Evolutionary conservation across 2,888 invertebrate genomes (phyloP).

Genomic region (Drosophila parthenogenetica): DNA sequence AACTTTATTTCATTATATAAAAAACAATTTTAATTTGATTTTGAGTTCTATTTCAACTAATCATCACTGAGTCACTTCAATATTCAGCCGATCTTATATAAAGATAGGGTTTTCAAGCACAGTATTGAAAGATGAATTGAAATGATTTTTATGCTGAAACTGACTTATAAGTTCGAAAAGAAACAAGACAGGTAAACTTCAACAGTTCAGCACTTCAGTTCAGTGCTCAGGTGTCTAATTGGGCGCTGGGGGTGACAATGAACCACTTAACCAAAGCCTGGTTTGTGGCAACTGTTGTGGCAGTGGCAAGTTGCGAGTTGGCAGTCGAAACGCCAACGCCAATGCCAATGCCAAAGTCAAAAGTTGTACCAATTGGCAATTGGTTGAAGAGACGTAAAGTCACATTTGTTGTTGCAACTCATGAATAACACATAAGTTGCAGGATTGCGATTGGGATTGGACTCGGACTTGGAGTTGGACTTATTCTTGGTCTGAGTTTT

Average conservation of each 20-base stretch:
- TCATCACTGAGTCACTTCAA: too few relatives aligned
- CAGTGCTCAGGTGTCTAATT: constrained; percentile 74
- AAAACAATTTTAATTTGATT: too few relatives aligned
- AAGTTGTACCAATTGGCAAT: constrained; percentile 68
- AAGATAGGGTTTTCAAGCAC: too few relatives aligned
- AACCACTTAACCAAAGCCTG: constrained; percentile 63
- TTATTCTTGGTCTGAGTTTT: constrained; percentile 1
- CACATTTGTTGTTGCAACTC: constrained; percentile 50
- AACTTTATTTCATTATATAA: too few relatives aligned
- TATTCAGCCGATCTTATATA: too few relatives aligned
- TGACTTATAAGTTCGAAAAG: constrained; percentile 53
- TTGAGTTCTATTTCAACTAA: too few relatives aligned
- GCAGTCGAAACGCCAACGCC: constrained; percentile 53
- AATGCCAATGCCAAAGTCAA: constrained; percentile 16
- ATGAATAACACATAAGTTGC: constrained; percentile 72
- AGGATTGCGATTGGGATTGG: constrained; percentile 48
- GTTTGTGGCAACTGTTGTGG: not conserved
- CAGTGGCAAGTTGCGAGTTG: constrained; percentile 22
- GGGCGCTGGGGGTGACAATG: constrained; percentile 80
- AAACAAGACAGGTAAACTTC: constrained; percentile 16
- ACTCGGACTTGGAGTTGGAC: constrained; percentile 5
- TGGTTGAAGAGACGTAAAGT: constrained; percentile 54
- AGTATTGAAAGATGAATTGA: too few relatives aligned
- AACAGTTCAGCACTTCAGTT: not conserved
- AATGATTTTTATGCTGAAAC: not conserved